These are phyloP conservation scores for Megaceryle maxima DNA, from an alignment of 2,113 vertebrate species.

Conservation along the genomic window DNA sequence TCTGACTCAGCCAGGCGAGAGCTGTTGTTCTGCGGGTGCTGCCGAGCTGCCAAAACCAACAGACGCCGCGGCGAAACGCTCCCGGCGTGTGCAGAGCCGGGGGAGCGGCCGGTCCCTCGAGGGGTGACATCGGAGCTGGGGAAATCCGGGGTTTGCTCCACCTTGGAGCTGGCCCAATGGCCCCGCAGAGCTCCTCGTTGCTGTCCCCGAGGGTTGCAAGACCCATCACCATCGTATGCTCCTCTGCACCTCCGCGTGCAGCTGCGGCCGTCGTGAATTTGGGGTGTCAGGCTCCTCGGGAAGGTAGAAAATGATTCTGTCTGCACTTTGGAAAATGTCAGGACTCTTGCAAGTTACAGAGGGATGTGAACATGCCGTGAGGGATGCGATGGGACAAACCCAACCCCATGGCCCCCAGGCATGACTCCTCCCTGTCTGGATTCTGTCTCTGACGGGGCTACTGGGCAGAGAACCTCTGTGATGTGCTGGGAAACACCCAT, in stretches of 20 bases:
- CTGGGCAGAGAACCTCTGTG: background rate
- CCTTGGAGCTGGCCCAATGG: background rate
- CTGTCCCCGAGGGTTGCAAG: background rate
- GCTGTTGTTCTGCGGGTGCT: background rate
- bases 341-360: background rate
- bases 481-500: fast-evolving
- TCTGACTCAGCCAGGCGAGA: background rate
- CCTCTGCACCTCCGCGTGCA: background rate
- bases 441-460: background rate
- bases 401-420: background rate
- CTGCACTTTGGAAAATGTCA: background rate
- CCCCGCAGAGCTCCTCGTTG: background rate
- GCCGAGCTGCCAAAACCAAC: background rate
- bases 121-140: fast-evolving
- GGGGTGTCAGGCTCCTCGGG: background rate
- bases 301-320: background rate
- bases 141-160: background rate
- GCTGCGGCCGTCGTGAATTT: background rate
- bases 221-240: fast-evolving
- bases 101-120: fast-evolving
- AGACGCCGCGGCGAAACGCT: fast-evolving
- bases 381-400: background rate
- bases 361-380: fast-evolving
- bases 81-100: fast-evolving
- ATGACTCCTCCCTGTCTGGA: fast-evolving